Conservation (phyloP, 2,888 invertebrate genomes). For the Idaea aversata region DNA sequence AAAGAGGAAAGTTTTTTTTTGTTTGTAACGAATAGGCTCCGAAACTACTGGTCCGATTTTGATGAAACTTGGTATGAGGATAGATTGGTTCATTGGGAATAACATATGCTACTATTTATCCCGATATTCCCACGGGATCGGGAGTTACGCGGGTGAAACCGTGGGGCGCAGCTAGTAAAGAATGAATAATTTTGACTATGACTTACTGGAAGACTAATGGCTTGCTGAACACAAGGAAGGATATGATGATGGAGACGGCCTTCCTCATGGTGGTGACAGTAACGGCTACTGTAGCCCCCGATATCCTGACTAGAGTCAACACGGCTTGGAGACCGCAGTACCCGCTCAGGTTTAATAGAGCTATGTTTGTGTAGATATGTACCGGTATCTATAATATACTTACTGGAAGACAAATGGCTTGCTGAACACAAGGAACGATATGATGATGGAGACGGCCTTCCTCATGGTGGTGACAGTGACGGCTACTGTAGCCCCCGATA, state of each 20-base stretch:
- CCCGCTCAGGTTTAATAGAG: constrained; percentile 92
- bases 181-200: too few species aligned
- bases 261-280: constrained; percentile 95
- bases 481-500: constrained; percentile 94
- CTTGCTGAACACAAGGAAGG: constrained; percentile 96
- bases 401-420: constrained; percentile 97
- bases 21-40: too few species aligned
- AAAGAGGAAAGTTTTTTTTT: too few species aligned
- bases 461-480: constrained; percentile 95
- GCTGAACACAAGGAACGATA: constrained; percentile 95
- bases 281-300: constrained; percentile 95
- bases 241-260: constrained; percentile 94
- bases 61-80: too few species aligned
- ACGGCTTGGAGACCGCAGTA: constrained; percentile 97
- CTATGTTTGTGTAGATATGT: constrained; percentile 90
- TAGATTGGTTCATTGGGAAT: too few species aligned
- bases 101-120: too few species aligned
- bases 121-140: too few species aligned
- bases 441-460: constrained; percentile 94
- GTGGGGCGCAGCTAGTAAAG: too few species aligned
- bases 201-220: constrained; percentile 95
- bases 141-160: too few species aligned
- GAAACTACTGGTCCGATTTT: too few species aligned
- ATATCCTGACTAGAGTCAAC: constrained; percentile 91
- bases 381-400: constrained; percentile 88